Conservation (phyloP, 2,888 invertebrate species). For the Geotrupes spiniger region DNA sequence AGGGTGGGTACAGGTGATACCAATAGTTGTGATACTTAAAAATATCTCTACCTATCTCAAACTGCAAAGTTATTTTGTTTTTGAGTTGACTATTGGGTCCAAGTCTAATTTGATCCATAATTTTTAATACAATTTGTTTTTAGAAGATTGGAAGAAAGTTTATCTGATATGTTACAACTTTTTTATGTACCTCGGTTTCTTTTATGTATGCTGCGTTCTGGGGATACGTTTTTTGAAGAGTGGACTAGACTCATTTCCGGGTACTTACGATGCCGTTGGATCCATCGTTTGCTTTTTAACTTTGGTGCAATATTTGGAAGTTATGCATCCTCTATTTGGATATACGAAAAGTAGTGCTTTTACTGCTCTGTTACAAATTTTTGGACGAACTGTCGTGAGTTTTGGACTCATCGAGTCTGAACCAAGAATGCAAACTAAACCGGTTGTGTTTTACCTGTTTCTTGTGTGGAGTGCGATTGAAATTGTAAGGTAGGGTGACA, state of each 20-base stretch:
- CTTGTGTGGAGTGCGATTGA: constrained; percentile 80
- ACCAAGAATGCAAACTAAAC: constrained; percentile 80
- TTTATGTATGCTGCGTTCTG: constrained; percentile 73
- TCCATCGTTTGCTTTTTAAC: constrained; percentile 78
- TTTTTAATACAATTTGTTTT: constrained; percentile 25
- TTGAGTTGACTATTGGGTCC: too few species aligned
- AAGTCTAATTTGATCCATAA: too few species aligned
- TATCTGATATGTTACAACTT: constrained; percentile 87
- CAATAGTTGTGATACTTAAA: too few species aligned
- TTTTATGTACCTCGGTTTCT: constrained; percentile 83
- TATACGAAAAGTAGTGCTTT: constrained; percentile 77
- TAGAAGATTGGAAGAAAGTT: constrained; percentile 77
- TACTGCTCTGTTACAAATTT: constrained; percentile 74
- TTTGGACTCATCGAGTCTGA: constrained; percentile 83
- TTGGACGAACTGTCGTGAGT: constrained; percentile 67
- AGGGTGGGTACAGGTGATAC: constrained; percentile 65
- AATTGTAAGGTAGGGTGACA: constrained; percentile 74
- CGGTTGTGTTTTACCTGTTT: constrained; percentile 86
- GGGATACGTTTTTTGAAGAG: constrained; percentile 71
- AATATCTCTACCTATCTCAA: too few species aligned
- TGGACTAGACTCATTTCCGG: constrained; percentile 67
- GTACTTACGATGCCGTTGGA: constrained; percentile 72
- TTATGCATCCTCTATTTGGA: constrained; percentile 85
- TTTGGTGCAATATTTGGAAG: constrained; percentile 78
- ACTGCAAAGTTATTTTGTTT: too few species aligned